phyloP scores from a whole-genome alignment of 2,113 vertebrate genomes.

The human region DNA sequence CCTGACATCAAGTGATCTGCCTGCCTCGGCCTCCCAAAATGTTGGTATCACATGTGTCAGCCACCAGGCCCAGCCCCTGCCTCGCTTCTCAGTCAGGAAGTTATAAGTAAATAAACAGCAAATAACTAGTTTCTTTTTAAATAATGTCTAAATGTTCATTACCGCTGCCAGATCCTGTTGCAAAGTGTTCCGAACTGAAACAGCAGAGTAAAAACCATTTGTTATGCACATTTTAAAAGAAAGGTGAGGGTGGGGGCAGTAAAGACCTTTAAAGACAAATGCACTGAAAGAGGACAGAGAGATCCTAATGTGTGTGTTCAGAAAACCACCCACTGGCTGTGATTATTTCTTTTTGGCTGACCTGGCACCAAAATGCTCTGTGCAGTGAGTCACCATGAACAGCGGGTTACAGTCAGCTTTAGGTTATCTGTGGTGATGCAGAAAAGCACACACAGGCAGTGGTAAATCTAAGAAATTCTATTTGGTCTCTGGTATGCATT shows the following conservation, averaged over 20 bases:
- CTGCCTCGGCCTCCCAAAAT: too few relatives aligned
- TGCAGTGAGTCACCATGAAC: not conserved
- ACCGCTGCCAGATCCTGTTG: not conserved
- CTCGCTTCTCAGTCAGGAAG: not conserved
- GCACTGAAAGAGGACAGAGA: not conserved
- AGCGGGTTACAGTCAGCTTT: not conserved
- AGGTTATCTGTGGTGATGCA: not conserved
- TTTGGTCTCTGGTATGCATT: constrained; percentile 50
- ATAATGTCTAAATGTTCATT: not conserved
- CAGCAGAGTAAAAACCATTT: not conserved
- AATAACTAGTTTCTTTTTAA: not conserved
- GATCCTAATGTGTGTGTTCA: not conserved
- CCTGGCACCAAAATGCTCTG: not conserved
- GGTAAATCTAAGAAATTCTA: constrained; percentile 54
- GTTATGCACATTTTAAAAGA: constrained; percentile 22
- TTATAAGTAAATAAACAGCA: not conserved
- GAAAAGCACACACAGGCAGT: constrained; percentile 39
- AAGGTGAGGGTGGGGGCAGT: not conserved
- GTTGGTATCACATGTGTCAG: too few relatives aligned
- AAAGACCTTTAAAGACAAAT: not conserved
- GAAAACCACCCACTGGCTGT: not conserved
- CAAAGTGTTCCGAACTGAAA: constrained; percentile 22
- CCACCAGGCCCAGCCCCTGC: too few relatives aligned
- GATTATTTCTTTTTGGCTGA: not conserved
- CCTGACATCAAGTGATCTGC: too few relatives aligned